Conservation (phyloP, 2,888 invertebrate species). For the Cremastinae sp. region DNA sequence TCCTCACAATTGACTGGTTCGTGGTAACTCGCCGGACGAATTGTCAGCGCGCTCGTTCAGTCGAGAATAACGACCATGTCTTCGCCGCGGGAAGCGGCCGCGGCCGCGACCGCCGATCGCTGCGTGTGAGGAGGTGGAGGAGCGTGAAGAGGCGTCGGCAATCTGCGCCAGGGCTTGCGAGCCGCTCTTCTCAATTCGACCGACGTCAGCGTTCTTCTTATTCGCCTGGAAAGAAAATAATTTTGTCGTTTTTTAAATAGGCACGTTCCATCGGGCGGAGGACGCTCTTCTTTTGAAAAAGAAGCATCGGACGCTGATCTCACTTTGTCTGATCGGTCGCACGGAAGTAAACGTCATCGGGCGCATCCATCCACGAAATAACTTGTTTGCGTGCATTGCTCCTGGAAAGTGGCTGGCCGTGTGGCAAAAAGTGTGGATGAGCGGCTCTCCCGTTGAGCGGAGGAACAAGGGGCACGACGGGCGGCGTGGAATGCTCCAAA, state of each 20-base stretch:
- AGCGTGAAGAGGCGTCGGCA: constrained; percentile 77
- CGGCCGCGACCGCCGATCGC: constrained; percentile 64
- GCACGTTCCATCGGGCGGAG: background rate
- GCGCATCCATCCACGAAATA: constrained; percentile 99
- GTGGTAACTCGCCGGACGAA: constrained; percentile 59
- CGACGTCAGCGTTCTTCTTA: constrained; percentile 90
- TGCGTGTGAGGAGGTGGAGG: constrained; percentile 72
- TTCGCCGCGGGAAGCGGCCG: constrained; percentile 70
- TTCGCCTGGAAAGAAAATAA: constrained; percentile 84
- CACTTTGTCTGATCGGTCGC: constrained; percentile 95
- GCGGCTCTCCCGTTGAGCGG: constrained; percentile 77
- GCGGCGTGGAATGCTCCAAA: constrained; percentile 72
- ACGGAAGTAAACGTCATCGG: constrained; percentile 97
- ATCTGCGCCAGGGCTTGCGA: constrained; percentile 90
- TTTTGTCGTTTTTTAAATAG: background rate
- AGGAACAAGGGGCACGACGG: constrained; percentile 74
- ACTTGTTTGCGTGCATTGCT: constrained; percentile 90
- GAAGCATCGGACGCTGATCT: constrained; percentile 76
- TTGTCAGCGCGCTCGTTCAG: constrained; percentile 72
- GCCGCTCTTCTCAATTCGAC: constrained; percentile 91
- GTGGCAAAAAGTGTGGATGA: constrained; percentile 76
- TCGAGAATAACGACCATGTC: constrained; percentile 81
- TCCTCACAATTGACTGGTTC: constrained; percentile 62
- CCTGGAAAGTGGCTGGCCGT: constrained; percentile 88
- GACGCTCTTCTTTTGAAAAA: background rate